Percentiles rank a stretch among this genome's conserved stretches.
phyloP scores from a whole-genome alignment of 2,113 vertebrate species.

The Bubo blakistoni region DNA sequence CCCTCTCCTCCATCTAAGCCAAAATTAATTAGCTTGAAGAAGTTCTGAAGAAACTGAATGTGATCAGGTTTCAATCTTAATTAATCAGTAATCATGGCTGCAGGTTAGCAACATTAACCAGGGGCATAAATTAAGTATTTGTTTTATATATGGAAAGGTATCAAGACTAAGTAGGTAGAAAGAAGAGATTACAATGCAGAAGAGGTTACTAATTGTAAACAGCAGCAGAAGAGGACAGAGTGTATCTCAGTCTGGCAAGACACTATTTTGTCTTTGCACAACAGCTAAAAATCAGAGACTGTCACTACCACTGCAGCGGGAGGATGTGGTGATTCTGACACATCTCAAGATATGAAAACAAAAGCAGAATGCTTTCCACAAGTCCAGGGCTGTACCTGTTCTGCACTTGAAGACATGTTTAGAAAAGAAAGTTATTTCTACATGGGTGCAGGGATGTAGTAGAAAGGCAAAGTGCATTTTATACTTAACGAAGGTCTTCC shows the following conservation, averaged over 20 bases:
- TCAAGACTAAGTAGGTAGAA: neutral
- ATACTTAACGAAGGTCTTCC: rapidly evolving
- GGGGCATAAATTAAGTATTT: neutral
- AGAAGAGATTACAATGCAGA: neutral
- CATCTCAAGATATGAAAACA: neutral
- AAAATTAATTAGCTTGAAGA: neutral
- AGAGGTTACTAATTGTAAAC: neutral
- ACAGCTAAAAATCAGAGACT: neutral
- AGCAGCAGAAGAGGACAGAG: neutral
- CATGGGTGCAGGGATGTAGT: neutral
- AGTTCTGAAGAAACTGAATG: neutral
- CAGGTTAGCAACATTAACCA: neutral
- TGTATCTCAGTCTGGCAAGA: neutral
- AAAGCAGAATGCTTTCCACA: neutral
- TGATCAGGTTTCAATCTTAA: neutral
- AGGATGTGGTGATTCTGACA: neutral
- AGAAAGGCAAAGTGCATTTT: neutral
- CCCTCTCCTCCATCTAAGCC: neutral
- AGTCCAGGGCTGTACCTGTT: neutral
- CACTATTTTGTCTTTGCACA: neutral
- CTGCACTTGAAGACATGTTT: neutral
- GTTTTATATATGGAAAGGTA: neutral
- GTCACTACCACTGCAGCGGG: neutral
- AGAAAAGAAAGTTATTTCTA: neutral
- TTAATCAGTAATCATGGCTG: neutral